These are phyloP conservation scores for Gambelia wislizenii DNA, from an alignment of 2,797 vertebrate genomes.

Conservation along the genomic window DNA sequence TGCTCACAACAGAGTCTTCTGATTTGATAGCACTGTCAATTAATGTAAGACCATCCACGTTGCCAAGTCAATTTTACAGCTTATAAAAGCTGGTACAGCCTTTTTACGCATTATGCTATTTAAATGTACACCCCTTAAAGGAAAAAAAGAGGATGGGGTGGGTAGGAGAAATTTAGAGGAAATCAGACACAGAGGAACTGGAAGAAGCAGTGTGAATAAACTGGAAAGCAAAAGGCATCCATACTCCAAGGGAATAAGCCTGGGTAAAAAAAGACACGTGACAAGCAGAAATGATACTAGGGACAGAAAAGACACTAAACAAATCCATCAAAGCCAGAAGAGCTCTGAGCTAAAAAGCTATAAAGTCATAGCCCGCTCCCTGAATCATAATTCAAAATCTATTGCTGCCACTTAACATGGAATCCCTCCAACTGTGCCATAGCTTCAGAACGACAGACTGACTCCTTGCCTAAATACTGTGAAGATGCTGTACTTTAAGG, in stretches of 20 bases:
- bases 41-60: too few relatives aligned
- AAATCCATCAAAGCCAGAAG: conserved; percentile 24
- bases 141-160: background rate
- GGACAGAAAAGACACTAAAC: conserved; percentile 22
- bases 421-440: conserved; percentile 25
- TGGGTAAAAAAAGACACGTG: conserved; percentile 11
- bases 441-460: conserved; percentile 44
- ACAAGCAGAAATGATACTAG: conserved; percentile 27
- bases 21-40: too few relatives aligned
- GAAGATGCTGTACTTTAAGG: conserved; percentile 46
- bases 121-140: background rate
- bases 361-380: conserved; percentile 17
- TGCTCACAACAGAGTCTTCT: too few relatives aligned
- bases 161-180: background rate
- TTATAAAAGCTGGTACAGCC: background rate
- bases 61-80: background rate
- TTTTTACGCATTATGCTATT: background rate
- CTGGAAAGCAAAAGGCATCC: conserved; percentile 2
- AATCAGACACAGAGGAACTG: background rate
- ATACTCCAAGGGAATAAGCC: background rate
- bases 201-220: background rate
- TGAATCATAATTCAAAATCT: conserved; percentile 53
- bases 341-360: conserved; percentile 34
- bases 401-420: conserved; percentile 29
- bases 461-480: conserved; percentile 52